phyloP scores from a whole-genome alignment of 2,113 vertebrate species.

The Stomatorhinus ivindoensis region DNA sequence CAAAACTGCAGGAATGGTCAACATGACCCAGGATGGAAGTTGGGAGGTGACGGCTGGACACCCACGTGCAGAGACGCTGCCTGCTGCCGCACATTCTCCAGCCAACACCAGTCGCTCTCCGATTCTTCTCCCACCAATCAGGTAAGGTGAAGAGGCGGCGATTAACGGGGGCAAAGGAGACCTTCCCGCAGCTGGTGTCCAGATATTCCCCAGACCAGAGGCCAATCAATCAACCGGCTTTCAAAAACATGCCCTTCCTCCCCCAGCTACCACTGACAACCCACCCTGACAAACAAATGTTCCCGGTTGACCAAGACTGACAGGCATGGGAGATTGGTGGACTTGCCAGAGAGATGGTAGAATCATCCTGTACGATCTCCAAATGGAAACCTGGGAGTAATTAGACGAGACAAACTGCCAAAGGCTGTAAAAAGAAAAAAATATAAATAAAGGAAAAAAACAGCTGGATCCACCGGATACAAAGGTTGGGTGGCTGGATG shows the following conservation, averaged over 20 bases:
- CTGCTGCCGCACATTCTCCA: not conserved
- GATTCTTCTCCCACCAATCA: not conserved
- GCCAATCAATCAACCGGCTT: conserved; percentile 14
- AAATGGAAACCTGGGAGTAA: not conserved
- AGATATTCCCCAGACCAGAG: not conserved
- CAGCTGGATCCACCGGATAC: not conserved
- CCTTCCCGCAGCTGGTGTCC: not conserved
- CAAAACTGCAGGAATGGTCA: not conserved
- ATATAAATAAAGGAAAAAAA: not conserved
- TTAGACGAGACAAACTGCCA: conserved; percentile 4
- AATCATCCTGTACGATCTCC: not conserved
- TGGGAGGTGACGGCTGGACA: not conserved
- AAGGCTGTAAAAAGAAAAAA: not conserved
- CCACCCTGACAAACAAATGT: conserved; percentile 23
- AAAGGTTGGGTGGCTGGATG: not conserved
- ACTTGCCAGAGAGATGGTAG: not conserved
- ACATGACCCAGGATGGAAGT: not conserved
- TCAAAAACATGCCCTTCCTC: not conserved
- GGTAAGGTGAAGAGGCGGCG: not conserved
- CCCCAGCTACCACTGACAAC: conserved; percentile 10
- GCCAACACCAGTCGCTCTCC: not conserved
- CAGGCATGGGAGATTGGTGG: not conserved
- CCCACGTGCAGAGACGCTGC: not conserved
- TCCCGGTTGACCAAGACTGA: conserved; percentile 15
- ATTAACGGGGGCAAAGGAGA: not conserved